These are phyloP conservation scores for Blera fallax DNA, from an alignment of 2,888 invertebrate genomes.

Conservation along the genomic window DNA sequence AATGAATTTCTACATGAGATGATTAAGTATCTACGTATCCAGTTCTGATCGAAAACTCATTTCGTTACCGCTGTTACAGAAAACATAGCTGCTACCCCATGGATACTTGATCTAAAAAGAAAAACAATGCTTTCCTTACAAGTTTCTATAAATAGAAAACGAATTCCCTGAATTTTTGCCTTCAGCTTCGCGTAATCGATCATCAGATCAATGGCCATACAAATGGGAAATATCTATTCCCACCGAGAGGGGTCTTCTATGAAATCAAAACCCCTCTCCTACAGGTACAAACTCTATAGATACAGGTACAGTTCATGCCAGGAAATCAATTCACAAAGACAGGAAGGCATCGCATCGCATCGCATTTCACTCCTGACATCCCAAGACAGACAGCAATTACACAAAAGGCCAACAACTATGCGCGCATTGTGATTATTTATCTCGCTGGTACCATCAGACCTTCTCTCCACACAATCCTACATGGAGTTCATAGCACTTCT, in stretches of 20 bases:
- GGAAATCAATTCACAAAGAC: slow-evolving; percentile 60
- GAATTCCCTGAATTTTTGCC: slow-evolving; percentile 42
- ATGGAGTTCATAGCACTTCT: slow-evolving; percentile 58
- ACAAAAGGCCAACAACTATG: slow-evolving; percentile 51
- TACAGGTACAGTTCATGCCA: slow-evolving; percentile 17
- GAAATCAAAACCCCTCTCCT: not conserved
- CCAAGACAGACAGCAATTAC: slow-evolving; percentile 49
- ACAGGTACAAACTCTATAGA: slow-evolving; percentile 9
- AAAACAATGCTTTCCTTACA: slow-evolving; percentile 1
- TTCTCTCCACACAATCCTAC: slow-evolving; percentile 5
- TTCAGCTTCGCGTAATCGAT: slow-evolving; percentile 44
- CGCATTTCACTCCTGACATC: slow-evolving; percentile 56
- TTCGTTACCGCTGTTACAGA: no score
- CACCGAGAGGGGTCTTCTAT: not conserved
- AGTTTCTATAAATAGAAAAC: slow-evolving; percentile 8
- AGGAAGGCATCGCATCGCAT: slow-evolving; percentile 44
- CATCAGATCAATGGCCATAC: slow-evolving; percentile 39
- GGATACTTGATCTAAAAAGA: slow-evolving; percentile 18
- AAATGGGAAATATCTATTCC: slow-evolving; percentile 27
- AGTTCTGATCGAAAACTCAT: not conserved
- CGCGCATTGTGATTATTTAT: slow-evolving; percentile 62
- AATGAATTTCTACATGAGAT: not conserved
- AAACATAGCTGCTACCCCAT: slow-evolving; percentile 1
- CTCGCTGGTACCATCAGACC: slow-evolving; percentile 21
- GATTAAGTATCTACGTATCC: no score